Conservation (phyloP, 1,140 invertebrate species). For the Bradysia coprophila region DNA sequence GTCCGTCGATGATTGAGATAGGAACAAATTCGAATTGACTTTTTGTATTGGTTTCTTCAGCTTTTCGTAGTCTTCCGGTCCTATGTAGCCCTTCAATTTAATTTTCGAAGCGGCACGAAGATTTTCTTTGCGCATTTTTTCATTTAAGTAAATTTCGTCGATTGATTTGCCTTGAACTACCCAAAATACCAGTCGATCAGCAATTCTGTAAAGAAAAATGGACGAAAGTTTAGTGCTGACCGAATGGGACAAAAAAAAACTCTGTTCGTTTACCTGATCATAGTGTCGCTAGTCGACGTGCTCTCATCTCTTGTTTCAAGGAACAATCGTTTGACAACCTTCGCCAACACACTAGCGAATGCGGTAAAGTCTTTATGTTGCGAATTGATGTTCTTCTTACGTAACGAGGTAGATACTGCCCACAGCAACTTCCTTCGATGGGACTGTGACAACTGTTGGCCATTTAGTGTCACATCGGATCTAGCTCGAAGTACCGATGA, state of each 20-base stretch:
- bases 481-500: neutral
- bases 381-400: constrained; percentile 31
- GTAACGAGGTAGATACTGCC: constrained; percentile 39
- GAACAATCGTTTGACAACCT: constrained; percentile 26
- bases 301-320: constrained; percentile 16
- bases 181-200: constrained; percentile 32
- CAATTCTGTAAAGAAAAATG: constrained; percentile 18
- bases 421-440: constrained; percentile 34
- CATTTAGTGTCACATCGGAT: neutral
- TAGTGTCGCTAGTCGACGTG: constrained; percentile 18
- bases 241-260: neutral
- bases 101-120: constrained; percentile 10
- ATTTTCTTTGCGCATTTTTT: constrained; percentile 13
- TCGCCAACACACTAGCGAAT: constrained; percentile 31
- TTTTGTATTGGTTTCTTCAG: constrained; percentile 6
- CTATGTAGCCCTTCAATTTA: constrained; percentile 20
- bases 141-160: constrained; percentile 26
- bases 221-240: neutral
- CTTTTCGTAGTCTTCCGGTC: constrained; percentile 17
- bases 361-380: constrained; percentile 36
- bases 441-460: neutral
- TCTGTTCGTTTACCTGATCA: constrained; percentile 15
- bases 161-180: constrained; percentile 30
- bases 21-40: constrained; percentile 10
- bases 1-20: constrained; percentile 16